These are phyloP conservation scores for Oithona nana DNA, from an alignment of 2,888 invertebrate genomes.

Conservation along the genomic window DNA sequence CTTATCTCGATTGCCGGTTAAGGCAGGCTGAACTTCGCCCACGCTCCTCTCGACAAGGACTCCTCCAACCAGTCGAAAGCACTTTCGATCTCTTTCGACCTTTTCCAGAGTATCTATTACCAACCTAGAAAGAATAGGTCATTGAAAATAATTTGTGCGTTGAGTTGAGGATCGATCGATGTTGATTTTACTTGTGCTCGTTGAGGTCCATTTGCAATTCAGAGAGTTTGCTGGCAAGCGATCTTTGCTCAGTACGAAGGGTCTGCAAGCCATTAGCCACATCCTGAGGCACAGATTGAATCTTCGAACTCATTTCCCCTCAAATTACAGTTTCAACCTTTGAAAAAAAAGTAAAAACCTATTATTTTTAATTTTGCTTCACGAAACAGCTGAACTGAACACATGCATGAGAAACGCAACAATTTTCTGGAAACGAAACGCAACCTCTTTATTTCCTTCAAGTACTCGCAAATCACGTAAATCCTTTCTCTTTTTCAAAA, in stretches of 20 bases:
- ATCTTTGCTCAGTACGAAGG: constrained; percentile 67
- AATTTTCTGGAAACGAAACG: no score
- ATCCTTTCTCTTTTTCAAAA: no score
- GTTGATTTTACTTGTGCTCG: constrained; percentile 71
- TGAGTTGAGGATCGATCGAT: not conserved
- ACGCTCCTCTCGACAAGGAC: constrained; percentile 81
- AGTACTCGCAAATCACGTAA: no score
- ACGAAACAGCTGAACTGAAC: not conserved
- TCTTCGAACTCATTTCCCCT: not conserved
- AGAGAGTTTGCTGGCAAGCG: constrained; percentile 63
- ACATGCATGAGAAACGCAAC: no score
- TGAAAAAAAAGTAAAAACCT: no score
- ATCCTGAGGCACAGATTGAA: not conserved
- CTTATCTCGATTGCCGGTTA: constrained; percentile 51
- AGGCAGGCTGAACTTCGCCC: constrained; percentile 66
- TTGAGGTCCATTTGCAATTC: constrained; percentile 85
- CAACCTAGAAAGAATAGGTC: constrained; percentile 45
- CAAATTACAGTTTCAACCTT: no score
- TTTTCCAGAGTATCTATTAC: constrained; percentile 79
- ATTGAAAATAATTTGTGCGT: constrained; percentile 11
- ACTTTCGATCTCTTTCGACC: constrained; percentile 62
- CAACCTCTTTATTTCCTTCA: no score
- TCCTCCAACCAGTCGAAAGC: constrained; percentile 82
- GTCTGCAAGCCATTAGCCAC: constrained; percentile 44
- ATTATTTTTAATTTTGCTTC: not conserved